phyloP scores from a whole-genome alignment of 2,113 vertebrate genomes.

The Halichoeres trimaculatus region DNA sequence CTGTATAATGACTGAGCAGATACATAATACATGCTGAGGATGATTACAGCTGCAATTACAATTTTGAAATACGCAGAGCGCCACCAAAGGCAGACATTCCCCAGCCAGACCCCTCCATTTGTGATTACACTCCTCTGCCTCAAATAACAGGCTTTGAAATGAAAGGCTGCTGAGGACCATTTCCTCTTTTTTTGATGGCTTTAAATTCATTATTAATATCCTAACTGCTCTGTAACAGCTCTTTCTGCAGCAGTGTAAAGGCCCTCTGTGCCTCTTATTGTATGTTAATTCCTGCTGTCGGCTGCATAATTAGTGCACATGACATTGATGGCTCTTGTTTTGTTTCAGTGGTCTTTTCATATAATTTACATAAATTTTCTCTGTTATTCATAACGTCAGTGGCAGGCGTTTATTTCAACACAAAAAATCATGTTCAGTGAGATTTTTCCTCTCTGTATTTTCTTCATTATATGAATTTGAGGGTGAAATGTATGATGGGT shows the following conservation, averaged over 20 bases:
- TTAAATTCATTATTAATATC: slow-evolving; percentile 91
- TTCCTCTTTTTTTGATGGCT: slow-evolving; percentile 86
- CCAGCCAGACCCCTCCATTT: slow-evolving; percentile 81
- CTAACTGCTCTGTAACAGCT: slow-evolving; percentile 89
- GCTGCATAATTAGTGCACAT: slow-evolving; percentile 82
- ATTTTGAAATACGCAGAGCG: slow-evolving; percentile 88
- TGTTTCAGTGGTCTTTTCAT: slow-evolving; percentile 57
- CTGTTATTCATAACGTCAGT: slow-evolving; percentile 52
- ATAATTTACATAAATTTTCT: slow-evolving; percentile 68
- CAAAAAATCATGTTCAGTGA: slow-evolving; percentile 12
- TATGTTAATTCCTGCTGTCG: slow-evolving; percentile 83
- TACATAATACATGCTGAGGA: slow-evolving; percentile 87
- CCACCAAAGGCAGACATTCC: slow-evolving; percentile 82
- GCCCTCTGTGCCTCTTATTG: slow-evolving; percentile 86
- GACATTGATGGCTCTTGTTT: slow-evolving; percentile 84
- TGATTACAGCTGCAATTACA: slow-evolving; percentile 88
- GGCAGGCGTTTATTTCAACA: slow-evolving; percentile 48
- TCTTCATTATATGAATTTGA: slow-evolving; percentile 48
- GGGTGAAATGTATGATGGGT: slow-evolving; percentile 14
- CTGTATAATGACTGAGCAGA: slow-evolving; percentile 83
- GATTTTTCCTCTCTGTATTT: slow-evolving; percentile 31
- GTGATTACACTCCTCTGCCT: slow-evolving; percentile 89
- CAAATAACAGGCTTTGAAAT: slow-evolving; percentile 93
- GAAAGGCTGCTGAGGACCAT: slow-evolving; percentile 88
- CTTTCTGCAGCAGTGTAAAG: slow-evolving; percentile 82